Evolutionary conservation across 2,797 vertebrate species (phyloP).

Genomic region (Podargus strigoides): DNA sequence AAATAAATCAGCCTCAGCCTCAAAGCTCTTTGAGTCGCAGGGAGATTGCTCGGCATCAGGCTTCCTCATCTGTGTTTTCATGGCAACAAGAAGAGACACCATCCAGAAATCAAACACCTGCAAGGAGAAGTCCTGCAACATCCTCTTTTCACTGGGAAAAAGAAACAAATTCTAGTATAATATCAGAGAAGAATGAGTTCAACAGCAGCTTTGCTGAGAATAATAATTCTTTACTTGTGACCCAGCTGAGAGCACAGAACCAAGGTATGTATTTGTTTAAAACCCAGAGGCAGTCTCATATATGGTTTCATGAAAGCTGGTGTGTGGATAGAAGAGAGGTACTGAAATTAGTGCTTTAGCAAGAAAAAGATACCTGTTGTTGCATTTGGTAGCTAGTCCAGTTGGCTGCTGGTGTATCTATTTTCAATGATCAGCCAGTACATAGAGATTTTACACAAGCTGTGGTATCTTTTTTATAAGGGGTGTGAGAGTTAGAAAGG

Average conservation of each 20-base stretch:
- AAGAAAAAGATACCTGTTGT: background rate
- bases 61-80: conserved; percentile 89
- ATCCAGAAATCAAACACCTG: conserved; percentile 73
- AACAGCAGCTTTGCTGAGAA: conserved; percentile 48
- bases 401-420: background rate
- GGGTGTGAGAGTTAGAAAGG: background rate
- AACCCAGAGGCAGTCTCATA: background rate
- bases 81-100: conserved; percentile 86
- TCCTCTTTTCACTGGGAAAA: conserved; percentile 72
- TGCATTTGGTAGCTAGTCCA: background rate
- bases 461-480: background rate
- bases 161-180: conserved; percentile 69
- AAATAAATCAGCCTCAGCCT: conserved; percentile 71
- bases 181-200: background rate
- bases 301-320: background rate
- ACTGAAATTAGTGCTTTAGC: background rate
- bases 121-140: conserved; percentile 72
- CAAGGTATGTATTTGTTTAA: conserved; percentile 77
- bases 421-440: background rate
- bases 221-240: conserved; percentile 70
- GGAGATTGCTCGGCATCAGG: conserved; percentile 86
- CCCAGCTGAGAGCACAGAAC: conserved; percentile 82
- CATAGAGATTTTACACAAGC: background rate
- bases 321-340: background rate
- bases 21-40: conserved; percentile 79